These are phyloP conservation scores for Corythornis madagascariensis DNA, from an alignment of 2,113 vertebrate species.

Conservation along the genomic window DNA sequence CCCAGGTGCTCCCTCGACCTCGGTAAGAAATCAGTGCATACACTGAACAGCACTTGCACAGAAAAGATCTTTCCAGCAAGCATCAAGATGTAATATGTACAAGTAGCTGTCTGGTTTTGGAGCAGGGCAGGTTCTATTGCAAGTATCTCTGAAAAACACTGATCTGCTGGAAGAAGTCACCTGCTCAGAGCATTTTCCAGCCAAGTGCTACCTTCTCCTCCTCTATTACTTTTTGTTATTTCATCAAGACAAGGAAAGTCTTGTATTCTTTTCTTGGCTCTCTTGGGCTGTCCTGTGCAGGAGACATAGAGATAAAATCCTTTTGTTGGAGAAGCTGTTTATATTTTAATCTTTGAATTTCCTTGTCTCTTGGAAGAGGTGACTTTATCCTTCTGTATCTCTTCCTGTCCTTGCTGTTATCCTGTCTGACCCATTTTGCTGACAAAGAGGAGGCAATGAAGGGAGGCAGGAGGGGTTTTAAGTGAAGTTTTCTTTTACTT, in stretches of 20 bases:
- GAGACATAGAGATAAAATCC: not conserved
- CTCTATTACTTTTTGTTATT: not conserved
- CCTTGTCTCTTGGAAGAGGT: not conserved
- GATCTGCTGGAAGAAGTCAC: not conserved
- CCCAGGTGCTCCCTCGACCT: not conserved
- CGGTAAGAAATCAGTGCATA: rapidly evolving
- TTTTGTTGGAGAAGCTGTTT: not conserved
- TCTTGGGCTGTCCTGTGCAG: not conserved
- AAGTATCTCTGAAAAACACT: not conserved
- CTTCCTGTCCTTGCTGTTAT: not conserved
- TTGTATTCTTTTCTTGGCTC: not conserved
- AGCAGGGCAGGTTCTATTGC: not conserved
- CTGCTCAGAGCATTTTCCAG: not conserved
- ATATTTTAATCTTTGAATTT: not conserved
- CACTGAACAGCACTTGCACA: not conserved
- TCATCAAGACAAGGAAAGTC: not conserved
- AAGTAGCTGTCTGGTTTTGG: not conserved
- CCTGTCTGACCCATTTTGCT: slow-evolving; percentile 23
- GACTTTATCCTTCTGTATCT: not conserved
- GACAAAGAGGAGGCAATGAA: not conserved
- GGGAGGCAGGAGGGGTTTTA: not conserved
- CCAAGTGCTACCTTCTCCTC: not conserved
- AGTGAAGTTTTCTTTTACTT: not conserved
- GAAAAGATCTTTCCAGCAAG: not conserved
- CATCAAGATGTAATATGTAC: not conserved